A percentile compares a stretch with the other conserved stretches of the same genome.
phyloP scores from a whole-genome alignment of 2,888 invertebrate genomes.

The Drosophila antonietae region DNA sequence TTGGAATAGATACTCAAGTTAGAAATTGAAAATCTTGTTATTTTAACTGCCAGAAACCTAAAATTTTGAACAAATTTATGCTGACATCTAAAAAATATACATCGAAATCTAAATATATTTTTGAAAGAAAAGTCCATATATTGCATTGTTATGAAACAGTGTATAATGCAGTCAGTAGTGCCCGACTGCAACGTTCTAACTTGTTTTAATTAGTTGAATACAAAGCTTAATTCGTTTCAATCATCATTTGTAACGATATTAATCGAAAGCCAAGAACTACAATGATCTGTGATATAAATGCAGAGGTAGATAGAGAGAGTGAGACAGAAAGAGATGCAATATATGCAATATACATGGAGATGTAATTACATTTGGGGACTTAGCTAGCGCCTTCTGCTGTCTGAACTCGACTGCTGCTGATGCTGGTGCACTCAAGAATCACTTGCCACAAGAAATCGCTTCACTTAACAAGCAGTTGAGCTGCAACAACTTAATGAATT shows the following conservation, averaged over 20 bases:
- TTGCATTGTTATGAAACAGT: too few relatives aligned
- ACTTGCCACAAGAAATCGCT: constrained; percentile 47
- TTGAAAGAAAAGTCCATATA: too few relatives aligned
- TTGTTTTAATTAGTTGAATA: not conserved
- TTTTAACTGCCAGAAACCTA: too few relatives aligned
- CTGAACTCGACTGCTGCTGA: not conserved
- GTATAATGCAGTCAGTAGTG: not conserved
- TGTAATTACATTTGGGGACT: constrained; percentile 5
- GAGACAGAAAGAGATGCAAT: not conserved
- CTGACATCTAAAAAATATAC: too few relatives aligned
- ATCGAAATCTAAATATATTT: too few relatives aligned
- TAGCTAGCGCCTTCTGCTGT: not conserved
- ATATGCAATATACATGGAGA: not conserved
- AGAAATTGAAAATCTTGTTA: too few relatives aligned
- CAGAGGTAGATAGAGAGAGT: too few relatives aligned
- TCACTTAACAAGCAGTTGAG: constrained; percentile 51
- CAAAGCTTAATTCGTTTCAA: not conserved
- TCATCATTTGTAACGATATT: not conserved
- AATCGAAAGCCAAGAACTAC: not conserved
- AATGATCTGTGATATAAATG: not conserved
- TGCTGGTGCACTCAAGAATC: constrained; percentile 11
- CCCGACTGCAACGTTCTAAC: not conserved
- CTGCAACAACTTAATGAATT: constrained; percentile 60
- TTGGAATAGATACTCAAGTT: too few relatives aligned
- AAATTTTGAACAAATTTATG: too few relatives aligned